These are phyloP conservation scores for Potorous gilbertii DNA, from an alignment of 2,797 vertebrate species.

Conservation along the genomic window DNA sequence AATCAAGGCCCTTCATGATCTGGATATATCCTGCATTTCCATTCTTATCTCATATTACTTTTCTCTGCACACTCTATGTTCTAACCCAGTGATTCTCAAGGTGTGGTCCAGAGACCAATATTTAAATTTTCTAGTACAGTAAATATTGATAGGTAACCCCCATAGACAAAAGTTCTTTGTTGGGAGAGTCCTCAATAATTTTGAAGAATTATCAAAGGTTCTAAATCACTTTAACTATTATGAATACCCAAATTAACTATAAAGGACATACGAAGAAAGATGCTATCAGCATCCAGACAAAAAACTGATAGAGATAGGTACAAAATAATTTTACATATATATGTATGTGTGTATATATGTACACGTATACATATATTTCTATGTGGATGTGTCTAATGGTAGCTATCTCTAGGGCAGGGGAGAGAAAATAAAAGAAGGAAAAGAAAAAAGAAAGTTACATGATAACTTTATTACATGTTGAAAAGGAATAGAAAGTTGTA, in stretches of 20 bases:
- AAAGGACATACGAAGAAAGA: neutral
- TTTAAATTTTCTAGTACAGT: neutral
- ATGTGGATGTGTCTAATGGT: neutral
- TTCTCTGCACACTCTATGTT: neutral
- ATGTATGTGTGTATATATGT: too few relatives aligned
- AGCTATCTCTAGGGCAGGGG: neutral
- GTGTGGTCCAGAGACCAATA: neutral
- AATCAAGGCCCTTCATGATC: neutral
- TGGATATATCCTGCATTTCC: neutral
- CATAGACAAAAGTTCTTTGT: neutral
- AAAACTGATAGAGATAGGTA: neutral
- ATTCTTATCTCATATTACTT: neutral
- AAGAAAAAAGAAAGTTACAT: neutral
- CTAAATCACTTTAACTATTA: neutral
- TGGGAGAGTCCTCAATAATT: neutral
- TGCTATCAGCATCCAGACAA: neutral
- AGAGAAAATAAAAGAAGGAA: neutral
- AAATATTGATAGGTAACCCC: neutral
- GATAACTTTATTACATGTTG: neutral
- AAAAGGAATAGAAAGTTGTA: neutral
- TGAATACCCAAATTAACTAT: neutral
- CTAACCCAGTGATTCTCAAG: neutral
- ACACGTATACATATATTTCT: accelerated
- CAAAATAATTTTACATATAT: neutral
- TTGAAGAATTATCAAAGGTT: neutral